Evolutionary conservation across 2,888 invertebrate species (phyloP).

Genomic region (Diachrysia chrysitis): DNA sequence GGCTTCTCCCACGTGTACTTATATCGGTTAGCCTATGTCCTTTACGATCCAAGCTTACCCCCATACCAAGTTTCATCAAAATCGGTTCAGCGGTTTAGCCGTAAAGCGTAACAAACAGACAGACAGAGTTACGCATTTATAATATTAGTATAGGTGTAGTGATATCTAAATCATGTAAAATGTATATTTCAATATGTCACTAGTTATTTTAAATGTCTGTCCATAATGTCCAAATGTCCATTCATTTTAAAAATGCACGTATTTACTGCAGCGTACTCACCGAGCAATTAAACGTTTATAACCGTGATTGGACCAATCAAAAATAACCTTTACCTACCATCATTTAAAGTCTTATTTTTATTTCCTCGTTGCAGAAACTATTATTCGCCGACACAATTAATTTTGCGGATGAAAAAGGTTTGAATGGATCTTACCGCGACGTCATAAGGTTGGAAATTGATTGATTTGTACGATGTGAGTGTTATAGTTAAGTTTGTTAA

Average conservation of each 20-base stretch:
- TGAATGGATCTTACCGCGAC: neutral
- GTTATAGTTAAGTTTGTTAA: conserved; percentile 22
- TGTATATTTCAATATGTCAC: too few relatives aligned
- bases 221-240: too few relatives aligned
- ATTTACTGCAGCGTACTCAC: conserved; percentile 25
- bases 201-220: conserved; percentile 7
- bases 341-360: conserved; percentile 32
- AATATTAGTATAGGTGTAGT: too few relatives aligned
- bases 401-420: conserved; percentile 7
- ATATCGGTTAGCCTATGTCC: too few relatives aligned
- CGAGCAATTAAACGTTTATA: conserved; percentile 38
- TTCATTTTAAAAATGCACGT: conserved; percentile 35
- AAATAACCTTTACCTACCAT: neutral
- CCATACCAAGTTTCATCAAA: too few relatives aligned
- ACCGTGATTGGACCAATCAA: conserved; percentile 19
- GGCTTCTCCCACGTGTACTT: too few relatives aligned
- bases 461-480: conserved; percentile 18
- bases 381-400: conserved; percentile 30
- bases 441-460: conserved; percentile 12
- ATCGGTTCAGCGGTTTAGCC: too few relatives aligned
- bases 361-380: conserved; percentile 25
- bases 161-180: too few relatives aligned
- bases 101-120: too few relatives aligned
- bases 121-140: too few relatives aligned
- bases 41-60: too few relatives aligned